Base-by-base conservation (phyloP, 2,888 invertebrate species). In the Microplitis deprimator region DNA sequence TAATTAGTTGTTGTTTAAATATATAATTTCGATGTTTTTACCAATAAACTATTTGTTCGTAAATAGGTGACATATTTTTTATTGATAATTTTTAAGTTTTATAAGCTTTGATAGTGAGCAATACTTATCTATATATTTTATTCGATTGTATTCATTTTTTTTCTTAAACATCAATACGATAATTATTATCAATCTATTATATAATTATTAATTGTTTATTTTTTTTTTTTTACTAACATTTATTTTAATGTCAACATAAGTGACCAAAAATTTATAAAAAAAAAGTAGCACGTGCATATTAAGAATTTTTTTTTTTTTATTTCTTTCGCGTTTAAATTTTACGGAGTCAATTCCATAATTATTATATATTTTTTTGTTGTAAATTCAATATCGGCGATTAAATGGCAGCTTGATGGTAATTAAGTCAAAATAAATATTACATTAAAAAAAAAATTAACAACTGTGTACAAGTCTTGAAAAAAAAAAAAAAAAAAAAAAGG, bases 291-390 rank as follows among this genome's bases (percentile, higher is more conserved):
- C 50, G 50, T 50, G 50, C 50, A 50, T 13, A 50, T 50, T 13
- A 50, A 50, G 50, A 50, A 29, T 29, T 29, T 29, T 29, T 29
- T 29, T 29, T 29, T 29, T 29, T 29, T 17, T 17, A 17, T 17
- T 7, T 20, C 8, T 64, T 64, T 17, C 5, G 64, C 10, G 6
- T 64, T 64, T 64, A 64, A 20, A 64, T 50, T 13, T 50, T 29
- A 29, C 6, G 8, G 50, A 50, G 5, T 50, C 50, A 50, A 50
- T 50, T 50, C 50, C 50, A 20, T 64, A 75, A 71, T 72, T 59
- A 75, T 60, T 60, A 5, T 65, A 69, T 78, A 60, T 69, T 59
- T 62, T 65, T 67, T 73, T 69, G 8, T 39, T 39, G 61, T 29
- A 75, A 13, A 71, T 68, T 50, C 13, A 13, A 50, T 50, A 50